A percentile compares a stretch with the other conserved stretches of the same genome.
Evolutionary conservation across 2,113 vertebrate species (phyloP).

Genomic region (Glareola pratincola): DNA sequence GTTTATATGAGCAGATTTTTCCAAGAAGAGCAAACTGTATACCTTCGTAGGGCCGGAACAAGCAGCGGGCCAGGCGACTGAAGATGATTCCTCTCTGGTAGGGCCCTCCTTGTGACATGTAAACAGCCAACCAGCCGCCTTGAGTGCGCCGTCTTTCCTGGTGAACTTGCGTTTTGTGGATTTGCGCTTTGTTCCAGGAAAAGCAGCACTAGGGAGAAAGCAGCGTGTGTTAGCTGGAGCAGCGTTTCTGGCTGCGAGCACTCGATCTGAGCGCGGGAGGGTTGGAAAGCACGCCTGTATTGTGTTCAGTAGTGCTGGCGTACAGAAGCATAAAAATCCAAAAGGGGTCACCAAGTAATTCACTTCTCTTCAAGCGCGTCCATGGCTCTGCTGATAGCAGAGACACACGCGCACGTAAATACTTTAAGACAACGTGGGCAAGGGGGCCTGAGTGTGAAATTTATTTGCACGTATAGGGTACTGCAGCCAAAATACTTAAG

Average conservation of each 20-base stretch:
- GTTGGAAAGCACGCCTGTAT: background rate
- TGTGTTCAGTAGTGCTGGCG: background rate
- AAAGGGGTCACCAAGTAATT: background rate
- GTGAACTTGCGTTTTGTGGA: background rate
- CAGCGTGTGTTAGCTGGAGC: background rate
- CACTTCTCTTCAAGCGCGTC: background rate
- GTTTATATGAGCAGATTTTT: constrained; percentile 13
- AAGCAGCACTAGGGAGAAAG: background rate
- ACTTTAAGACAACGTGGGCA: background rate
- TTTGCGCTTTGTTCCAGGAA: background rate
- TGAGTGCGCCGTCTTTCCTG: background rate
- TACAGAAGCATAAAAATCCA: background rate
- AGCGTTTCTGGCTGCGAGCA: background rate
- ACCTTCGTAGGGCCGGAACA: background rate
- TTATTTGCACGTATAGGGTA: background rate
- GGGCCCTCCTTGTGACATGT: background rate
- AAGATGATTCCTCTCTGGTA: background rate
- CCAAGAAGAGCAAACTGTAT: background rate
- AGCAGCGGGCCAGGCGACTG: background rate
- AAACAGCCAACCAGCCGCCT: background rate
- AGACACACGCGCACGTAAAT: background rate
- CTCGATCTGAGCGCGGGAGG: background rate
- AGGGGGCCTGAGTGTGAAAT: background rate
- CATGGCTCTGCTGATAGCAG: background rate
- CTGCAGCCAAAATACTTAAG: background rate